Evolutionary conservation across 1,140 invertebrate genomes (phyloP), one percentile per base, ranked within the genome.

Genomic region (Pentalonia nigronervosa): DNA sequence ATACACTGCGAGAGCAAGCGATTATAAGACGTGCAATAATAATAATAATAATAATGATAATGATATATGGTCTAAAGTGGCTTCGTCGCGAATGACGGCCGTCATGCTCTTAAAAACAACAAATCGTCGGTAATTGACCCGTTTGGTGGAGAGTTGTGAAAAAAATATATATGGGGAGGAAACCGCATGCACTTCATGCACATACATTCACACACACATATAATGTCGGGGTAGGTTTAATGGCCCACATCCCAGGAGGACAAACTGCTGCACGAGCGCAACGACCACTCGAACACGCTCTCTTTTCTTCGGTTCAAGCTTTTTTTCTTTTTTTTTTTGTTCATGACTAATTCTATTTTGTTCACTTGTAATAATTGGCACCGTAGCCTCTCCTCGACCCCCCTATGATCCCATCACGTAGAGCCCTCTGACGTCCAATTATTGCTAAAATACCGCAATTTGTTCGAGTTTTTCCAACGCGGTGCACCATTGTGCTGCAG

Each of bases 221-320:
- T 76, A 76, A 76, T 76, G 60, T 30, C 76, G 91, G 76, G 48
- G 81, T 56, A 56, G 14, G 91, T 93, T 93, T 93, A 93, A 93
- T 93, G 91, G 91, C 91, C 91, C 91, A 93, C 91, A 93, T 93
- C 91, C 91, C 90, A 50, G 45, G 90, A 91, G 90, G 67, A 50
- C 76, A n/a, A 76, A 76, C 60, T 34, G 67, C n/a, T n/a, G 48
- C 36, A 53, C 23, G 90, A 21, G 30, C 60, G 91, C 76, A 34
- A 92, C 76, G 91, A n/a, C 47, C 91, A 93, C 91, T 93, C 48
- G 91, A 86, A 93, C 81, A 93, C 81, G 81, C 47, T 92, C 76
- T 34, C 34, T 93, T 41, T 83, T 92, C 45, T 83, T 34, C 50
- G 34, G 23, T 53, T 86, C 81, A 25, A 81, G 50, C 45, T 81